Evolutionary conservation across 2,113 vertebrate genomes (phyloP), one percentile per base, ranked within the genome.

Genomic region (Emydocephalus ijimae): DNA sequence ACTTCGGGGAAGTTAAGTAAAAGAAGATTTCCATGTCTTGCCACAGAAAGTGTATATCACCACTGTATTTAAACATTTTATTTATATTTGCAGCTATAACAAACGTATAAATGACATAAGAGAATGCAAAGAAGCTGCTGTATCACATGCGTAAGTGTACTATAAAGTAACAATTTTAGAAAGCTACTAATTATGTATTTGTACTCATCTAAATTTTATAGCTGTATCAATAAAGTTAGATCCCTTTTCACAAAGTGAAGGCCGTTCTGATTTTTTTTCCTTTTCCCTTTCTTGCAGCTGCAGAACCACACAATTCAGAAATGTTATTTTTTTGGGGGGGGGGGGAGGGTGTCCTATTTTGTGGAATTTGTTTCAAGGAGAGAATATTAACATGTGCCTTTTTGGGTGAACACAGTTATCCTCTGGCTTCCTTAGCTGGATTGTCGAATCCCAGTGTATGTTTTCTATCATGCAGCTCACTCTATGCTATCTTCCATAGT

Each of bases 31-130:
- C 6, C 59, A 1, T 74, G 91, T 89, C 1, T 23, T 52, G 10
- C 21, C 3, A 88, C 34, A 2, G 20, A 55, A 91, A 26, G 23
- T 29, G 21, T 34, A 39, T 26, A 52, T 90, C 43, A 54, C 26
- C 61, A 45, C 1, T 91, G 21, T 11, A 89, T 81, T 4, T 1
- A 7, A 0, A 0, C 15, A 2, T 52, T 48, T 92, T 93, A 64
- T 96, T 95, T 94, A 95, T 54, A 29, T 43, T 93, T 93, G 54
- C 95, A 99, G 99, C n/a, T 99, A 99, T 97, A 99, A 99, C 98
- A 99, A 99, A 91, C 98, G 99, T 57, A 99, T 99, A 94, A 99
- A 99, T 90, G 99, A 99, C 97, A 99, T 99, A 97, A 97, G 99
- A 96, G 99, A 99, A 95, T 99, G 99, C 97, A 99, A 99, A 96